These are phyloP conservation scores for Centruroides sculpturatus DNA, from an alignment of 1,140 invertebrate species.

Conservation along the genomic window DNA sequence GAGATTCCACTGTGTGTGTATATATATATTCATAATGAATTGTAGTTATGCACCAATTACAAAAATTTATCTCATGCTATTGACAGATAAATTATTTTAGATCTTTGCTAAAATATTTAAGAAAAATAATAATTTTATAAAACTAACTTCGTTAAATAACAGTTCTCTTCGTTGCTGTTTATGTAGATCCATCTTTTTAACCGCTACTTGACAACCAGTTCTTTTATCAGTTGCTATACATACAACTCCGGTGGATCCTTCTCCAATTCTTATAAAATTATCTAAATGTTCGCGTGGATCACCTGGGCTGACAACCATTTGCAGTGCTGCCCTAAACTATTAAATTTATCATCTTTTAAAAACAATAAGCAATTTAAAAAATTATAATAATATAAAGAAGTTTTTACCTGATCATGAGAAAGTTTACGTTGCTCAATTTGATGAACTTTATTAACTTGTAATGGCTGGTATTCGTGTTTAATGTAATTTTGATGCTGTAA, in stretches of 20 bases:
- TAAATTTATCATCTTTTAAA: not conserved
- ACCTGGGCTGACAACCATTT: conserved; percentile 86
- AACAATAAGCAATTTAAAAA: no score
- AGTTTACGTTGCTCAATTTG: no score
- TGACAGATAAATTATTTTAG: not conserved
- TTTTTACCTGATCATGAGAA: no score
- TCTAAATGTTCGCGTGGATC: conserved; percentile 85
- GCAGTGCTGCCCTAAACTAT: conserved; percentile 83
- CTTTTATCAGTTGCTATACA: conserved; percentile 79
- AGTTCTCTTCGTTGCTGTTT: conserved; percentile 93
- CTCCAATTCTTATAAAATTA: conserved; percentile 93
- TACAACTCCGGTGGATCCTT: conserved; percentile 95
- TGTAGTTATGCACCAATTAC: no score
- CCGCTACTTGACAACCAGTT: conserved; percentile 77
- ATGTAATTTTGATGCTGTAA: no score
- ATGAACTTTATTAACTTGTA: no score
- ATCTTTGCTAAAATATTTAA: not conserved
- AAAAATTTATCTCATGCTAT: no score
- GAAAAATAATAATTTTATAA: not conserved
- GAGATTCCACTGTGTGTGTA: no score
- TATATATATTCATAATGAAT: no score
- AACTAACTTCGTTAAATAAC: conserved; percentile 84
- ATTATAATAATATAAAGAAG: no score
- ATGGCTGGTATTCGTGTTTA: no score
- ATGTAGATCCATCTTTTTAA: conserved; percentile 97